Base-by-base conservation (phyloP, 2,113 vertebrate species). In the Octodon degus region DNA sequence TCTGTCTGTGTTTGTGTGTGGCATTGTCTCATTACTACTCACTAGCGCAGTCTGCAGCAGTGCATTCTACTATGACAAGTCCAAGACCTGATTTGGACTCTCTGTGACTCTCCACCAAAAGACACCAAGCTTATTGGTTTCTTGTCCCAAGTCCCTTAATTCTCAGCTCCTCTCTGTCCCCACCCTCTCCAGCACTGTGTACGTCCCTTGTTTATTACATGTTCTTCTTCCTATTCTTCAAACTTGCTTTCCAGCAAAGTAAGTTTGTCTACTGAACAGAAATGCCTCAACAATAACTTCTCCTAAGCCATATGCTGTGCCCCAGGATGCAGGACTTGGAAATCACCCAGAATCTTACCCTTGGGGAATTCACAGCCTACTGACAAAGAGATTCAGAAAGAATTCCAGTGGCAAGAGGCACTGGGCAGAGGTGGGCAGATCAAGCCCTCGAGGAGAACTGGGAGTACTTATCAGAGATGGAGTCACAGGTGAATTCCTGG, bases 211-310 rank as follows among this genome's bases (percentile, higher is more conserved):
- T 88, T 70, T n/a, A 34, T 8, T 2, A 7, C 17, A 22, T 11
- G 16, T 5, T 37, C 11, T 14, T 77, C 20, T 62, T n/a, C 12
- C 34, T n/a, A 19, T 65, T 94, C 37, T 67, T 89, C 79, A 74
- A 76, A 70, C 67, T 34, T 62, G 62, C 47, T 89, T 94, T 86
- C 43, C 62, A 95, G 76, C 88, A 93, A 82, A 34, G 55, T 27
- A 20, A 8, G 37, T 40, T 19, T 63, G 47, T 50, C 67, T 53
- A 65, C 63, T 63, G 62, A 87, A 40, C 34, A 16, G 60, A 77
- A 86, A 32, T n/a, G 5, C 40, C 77, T 81, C 37, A 47, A 60
- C 40, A 67, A 16, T 4, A 22, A 20, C n/a, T 50, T 63, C 20
- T 4, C 0, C 19, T 22, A 37, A 47, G 24, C n/a, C 88, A 93